phyloP scores from a whole-genome alignment of 2,888 invertebrate species.

The Mongoloraphidia duomilia region DNA sequence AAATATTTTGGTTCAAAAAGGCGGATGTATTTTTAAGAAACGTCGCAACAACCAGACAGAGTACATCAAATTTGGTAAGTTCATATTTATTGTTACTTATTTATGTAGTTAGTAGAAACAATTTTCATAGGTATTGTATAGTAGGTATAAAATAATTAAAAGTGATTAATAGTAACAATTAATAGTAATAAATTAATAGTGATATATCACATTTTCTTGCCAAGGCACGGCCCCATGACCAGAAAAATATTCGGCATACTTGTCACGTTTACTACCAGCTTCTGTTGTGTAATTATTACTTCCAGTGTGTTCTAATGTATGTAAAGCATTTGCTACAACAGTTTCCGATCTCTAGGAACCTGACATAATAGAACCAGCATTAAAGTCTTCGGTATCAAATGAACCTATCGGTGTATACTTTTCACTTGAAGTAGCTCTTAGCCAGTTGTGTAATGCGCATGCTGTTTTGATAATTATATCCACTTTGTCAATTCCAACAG shows the following conservation, averaged over 20 bases:
- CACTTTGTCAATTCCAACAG: conserved; percentile 4
- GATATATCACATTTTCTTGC: conserved; percentile 15
- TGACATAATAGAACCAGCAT: conserved; percentile 7
- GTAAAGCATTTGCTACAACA: conserved; percentile 9
- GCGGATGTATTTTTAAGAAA: too few species aligned
- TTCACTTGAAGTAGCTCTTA: conserved; percentile 11
- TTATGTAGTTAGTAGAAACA: too few species aligned
- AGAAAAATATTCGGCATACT: conserved; percentile 14
- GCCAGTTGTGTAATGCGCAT: conserved; percentile 17
- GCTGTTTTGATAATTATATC: conserved; percentile 13
- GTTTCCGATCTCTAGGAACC: conserved; percentile 14
- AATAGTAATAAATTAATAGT: too few species aligned
- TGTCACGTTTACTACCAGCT: conserved; percentile 11
- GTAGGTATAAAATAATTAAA: too few species aligned
- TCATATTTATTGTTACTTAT: too few species aligned
- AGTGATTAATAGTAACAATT: too few species aligned
- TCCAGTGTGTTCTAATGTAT: too few species aligned
- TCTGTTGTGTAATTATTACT: conserved; percentile 7
- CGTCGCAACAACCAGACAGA: too few species aligned
- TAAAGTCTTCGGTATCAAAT: conserved; percentile 12
- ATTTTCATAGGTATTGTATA: too few species aligned
- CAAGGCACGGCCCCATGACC: conserved; percentile 13
- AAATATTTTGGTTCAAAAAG: too few species aligned
- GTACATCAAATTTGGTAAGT: too few species aligned
- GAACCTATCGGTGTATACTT: conserved; percentile 12